Conservation (phyloP, 2,888 invertebrate species). For the Aleiodes alternator region DNA sequence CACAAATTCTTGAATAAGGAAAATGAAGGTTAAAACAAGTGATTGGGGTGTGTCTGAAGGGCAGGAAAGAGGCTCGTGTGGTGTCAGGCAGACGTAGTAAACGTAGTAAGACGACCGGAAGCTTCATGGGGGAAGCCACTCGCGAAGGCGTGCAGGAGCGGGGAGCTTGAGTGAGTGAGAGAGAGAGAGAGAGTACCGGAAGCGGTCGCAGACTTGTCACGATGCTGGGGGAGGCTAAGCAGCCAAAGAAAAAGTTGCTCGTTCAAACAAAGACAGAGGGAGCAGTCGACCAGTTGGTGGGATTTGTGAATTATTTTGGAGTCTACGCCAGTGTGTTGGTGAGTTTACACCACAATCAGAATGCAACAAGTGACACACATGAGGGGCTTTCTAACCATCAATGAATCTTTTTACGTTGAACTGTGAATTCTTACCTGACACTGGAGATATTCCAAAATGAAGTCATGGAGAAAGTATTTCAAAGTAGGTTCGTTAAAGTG, state of each 20-base stretch:
- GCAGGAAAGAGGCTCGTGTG: conserved; percentile 17
- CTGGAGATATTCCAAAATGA: neutral
- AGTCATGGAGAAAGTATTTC: neutral
- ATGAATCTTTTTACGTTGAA: conserved; percentile 7
- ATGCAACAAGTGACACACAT: conserved; percentile 71
- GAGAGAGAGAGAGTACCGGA: conserved; percentile 63
- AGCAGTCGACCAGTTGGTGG: conserved; percentile 34
- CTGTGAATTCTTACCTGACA: neutral
- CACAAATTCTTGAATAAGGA: neutral
- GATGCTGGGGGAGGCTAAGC: conserved; percentile 51
- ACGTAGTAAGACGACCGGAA: conserved; percentile 37
- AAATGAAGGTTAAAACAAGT: conserved; percentile 15
- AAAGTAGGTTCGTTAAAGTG: neutral
- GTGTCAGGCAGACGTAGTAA: conserved; percentile 27
- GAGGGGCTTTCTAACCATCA: conserved; percentile 27
- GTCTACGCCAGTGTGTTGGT: conserved; percentile 61
- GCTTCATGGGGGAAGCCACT: conserved; percentile 31
- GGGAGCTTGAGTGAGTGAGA: conserved; percentile 54
- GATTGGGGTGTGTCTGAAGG: conserved; percentile 20
- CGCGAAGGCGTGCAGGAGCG: conserved; percentile 58
- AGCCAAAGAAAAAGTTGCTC: conserved; percentile 52
- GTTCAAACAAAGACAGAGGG: conserved; percentile 39
- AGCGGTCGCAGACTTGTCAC: conserved; percentile 65
- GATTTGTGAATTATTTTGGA: conserved; percentile 19
- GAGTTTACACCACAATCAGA: conserved; percentile 63